Base-by-base conservation (phyloP, 2,888 invertebrate species). In the Polydrusus cervinus region DNA sequence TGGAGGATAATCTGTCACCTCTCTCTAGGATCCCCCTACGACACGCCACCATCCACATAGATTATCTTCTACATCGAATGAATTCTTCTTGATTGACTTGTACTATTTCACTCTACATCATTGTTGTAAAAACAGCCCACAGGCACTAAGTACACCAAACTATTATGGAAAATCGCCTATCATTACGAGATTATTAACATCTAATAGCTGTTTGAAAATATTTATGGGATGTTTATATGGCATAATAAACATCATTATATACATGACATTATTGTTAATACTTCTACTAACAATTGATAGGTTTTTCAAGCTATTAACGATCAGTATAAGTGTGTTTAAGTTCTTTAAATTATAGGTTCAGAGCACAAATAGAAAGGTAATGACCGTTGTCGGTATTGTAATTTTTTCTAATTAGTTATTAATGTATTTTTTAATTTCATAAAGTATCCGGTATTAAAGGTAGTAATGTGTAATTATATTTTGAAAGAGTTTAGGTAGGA, bases 211-310 rank as follows among this genome's bases (percentile, higher is more conserved):
- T 69, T 69, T 49, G 60, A 60, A 69, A 69, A 47, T 60, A 47
- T 69, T 34, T 34, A 34, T 34, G 7, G 60, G 43, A 47, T 60
- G 60, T 69, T 34, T 34, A 34, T 34, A 34, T 47, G 25, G 11
- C 40, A 47, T 69, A 60, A 69, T 69, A 69, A 69, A 69, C 69
- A 69, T 57, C 57, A 69, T 55, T 60, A 34, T 30, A 25, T 47
- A 45, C 60, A 60, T 25, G 60, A 47, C 69, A 60, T 69, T 69
- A 69, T 69, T 60, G 60, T 69, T 69, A 69, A 69, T 69, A 69
- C 60, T 60, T 60, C 25, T 45, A 57, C 69, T 47, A 69, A 60
- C 69, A 69, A 60, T 69, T 57, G 25, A 69, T 69, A 45, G n/a
- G 57, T 55, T 68, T 57, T 51, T 51, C 8, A 51, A 8, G 43